These are phyloP conservation scores for Dasyurus viverrinus DNA, from an alignment of 2,113 vertebrate species.

Conservation along the genomic window DNA sequence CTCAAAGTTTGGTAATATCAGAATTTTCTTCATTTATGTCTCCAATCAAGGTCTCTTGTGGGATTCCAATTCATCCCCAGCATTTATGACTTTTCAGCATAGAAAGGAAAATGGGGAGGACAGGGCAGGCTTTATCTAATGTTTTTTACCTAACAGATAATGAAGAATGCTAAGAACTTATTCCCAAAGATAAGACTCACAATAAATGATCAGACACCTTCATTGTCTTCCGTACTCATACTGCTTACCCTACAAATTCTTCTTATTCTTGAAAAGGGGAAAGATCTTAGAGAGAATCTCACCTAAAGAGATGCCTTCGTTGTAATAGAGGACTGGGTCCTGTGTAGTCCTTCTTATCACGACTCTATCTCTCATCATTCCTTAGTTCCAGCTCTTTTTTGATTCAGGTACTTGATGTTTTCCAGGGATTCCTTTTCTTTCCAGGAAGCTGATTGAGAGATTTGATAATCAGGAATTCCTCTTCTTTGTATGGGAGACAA, in stretches of 20 bases:
- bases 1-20: background rate
- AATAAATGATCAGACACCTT: background rate
- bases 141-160: background rate
- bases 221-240: background rate
- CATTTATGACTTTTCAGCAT: background rate
- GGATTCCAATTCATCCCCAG: background rate
- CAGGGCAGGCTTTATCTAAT: background rate
- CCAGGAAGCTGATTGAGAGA: background rate
- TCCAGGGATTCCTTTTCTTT: background rate
- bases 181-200: background rate
- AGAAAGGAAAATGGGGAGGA: background rate
- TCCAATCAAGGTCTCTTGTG: background rate
- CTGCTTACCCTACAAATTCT: background rate
- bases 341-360: background rate
- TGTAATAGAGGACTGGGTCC: background rate
- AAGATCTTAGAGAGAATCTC: background rate
- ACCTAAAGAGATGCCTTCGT: background rate
- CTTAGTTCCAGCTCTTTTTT: background rate
- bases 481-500: background rate
- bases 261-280: background rate
- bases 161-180: background rate
- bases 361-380: background rate
- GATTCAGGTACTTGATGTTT: background rate
- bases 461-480: background rate
- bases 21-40: background rate